Conservation (phyloP, 2,888 invertebrate genomes). For the Caenorhabditis doughertyi region DNA sequence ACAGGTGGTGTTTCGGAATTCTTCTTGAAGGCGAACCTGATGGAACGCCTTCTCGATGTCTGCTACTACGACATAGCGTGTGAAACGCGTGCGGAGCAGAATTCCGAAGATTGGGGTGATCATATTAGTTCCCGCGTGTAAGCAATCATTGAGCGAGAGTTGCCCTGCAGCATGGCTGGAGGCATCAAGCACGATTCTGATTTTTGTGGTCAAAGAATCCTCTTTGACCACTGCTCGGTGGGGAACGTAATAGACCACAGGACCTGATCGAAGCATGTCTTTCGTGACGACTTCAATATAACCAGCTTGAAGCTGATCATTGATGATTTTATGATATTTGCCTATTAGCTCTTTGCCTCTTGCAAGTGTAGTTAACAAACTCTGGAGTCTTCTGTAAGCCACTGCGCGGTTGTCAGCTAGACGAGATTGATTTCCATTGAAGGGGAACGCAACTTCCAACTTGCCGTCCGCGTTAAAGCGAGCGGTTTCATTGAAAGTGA, state of each 20-base stretch:
- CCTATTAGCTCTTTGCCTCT: background rate
- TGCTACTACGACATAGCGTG: constrained; percentile 36
- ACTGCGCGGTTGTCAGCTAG: constrained; percentile 1
- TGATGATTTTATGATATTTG: constrained; percentile 17
- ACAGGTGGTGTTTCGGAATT: background rate
- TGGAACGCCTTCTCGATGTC: constrained; percentile 76
- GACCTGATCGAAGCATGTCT: background rate
- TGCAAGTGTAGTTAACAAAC: background rate
- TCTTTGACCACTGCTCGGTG: constrained; percentile 63
- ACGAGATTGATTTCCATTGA: constrained; percentile 6
- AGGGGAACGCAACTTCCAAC: constrained; percentile 15
- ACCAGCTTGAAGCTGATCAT: constrained; percentile 29
- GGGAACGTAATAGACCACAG: constrained; percentile 46
- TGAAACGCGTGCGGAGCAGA: constrained; percentile 44
- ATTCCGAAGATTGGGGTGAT: constrained; percentile 53
- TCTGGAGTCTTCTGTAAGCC: background rate
- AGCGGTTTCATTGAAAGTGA: background rate
- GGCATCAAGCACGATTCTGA: constrained; percentile 68
- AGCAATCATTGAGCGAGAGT: constrained; percentile 64
- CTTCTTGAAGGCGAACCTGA: background rate
- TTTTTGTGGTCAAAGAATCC: constrained; percentile 48
- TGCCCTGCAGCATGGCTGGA: constrained; percentile 9
- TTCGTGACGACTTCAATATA: constrained; percentile 28
- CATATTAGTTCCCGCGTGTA: constrained; percentile 47
- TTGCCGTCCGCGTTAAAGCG: background rate